A percentile compares a stretch with the other conserved stretches of the same genome.
Conservation (phyloP, 2,888 invertebrate species). For the Papilio demoleus region DNA sequence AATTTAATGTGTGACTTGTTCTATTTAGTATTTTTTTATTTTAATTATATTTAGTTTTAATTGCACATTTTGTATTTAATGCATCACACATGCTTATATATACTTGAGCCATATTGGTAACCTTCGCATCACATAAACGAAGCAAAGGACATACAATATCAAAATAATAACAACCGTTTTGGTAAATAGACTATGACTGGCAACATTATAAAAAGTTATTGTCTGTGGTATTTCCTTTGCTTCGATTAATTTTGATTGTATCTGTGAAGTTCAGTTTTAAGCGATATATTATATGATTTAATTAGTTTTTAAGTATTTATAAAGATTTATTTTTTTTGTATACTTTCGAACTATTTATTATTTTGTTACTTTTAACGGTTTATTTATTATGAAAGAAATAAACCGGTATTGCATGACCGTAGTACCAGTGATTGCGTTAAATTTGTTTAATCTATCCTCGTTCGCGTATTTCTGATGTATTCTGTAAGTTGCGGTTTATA, state of each 20-base stretch:
- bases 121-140: constrained; percentile 47
- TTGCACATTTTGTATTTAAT: constrained; percentile 52
- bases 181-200: neutral
- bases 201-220: neutral
- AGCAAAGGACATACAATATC: constrained; percentile 43
- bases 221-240: constrained; percentile 44
- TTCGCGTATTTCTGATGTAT: constrained; percentile 53
- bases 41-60: constrained; percentile 47
- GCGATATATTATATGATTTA: constrained; percentile 56
- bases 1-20: constrained; percentile 35
- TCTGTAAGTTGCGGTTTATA: constrained; percentile 78
- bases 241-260: constrained; percentile 54
- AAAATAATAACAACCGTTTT: constrained; percentile 9
- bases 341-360: constrained; percentile 77
- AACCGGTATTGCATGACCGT: constrained; percentile 49
- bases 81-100: constrained; percentile 42
- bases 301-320: constrained; percentile 78
- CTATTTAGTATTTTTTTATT: constrained; percentile 45
- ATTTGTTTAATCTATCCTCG: constrained; percentile 37
- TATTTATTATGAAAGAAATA: constrained; percentile 58
- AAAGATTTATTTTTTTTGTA: constrained; percentile 78
- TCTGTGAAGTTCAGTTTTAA: constrained; percentile 51
- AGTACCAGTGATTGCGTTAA: constrained; percentile 58
- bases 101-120: constrained; percentile 41
- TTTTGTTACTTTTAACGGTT: constrained; percentile 69